Conservation (phyloP, 1,140 invertebrate genomes). For the Diachasmimorpha longicaudata region DNA sequence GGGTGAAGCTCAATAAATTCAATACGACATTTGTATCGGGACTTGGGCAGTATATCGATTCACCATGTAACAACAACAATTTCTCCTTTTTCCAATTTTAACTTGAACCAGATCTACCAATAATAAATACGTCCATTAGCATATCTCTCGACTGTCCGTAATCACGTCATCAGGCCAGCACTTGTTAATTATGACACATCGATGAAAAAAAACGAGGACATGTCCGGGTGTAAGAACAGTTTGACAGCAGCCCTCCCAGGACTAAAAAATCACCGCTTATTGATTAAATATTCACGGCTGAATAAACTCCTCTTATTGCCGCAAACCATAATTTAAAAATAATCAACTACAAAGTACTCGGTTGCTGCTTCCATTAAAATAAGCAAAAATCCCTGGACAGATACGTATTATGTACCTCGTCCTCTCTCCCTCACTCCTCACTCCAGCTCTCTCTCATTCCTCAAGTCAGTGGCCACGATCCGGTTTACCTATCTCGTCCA, state of each 20-base stretch:
- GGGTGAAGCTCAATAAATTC: not conserved
- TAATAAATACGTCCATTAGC: not conserved
- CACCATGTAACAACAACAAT: not conserved
- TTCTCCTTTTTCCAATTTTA: not conserved
- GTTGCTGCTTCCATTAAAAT: not conserved
- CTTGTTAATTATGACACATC: not conserved
- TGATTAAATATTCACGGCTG: not conserved
- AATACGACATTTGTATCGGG: not conserved
- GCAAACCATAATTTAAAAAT: not conserved
- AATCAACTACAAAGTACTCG: constrained; percentile 4
- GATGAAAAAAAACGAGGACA: not conserved
- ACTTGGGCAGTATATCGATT: no score
- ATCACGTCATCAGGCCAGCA: not conserved
- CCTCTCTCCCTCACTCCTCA: not conserved
- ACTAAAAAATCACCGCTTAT: not conserved
- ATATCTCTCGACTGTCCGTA: not conserved
- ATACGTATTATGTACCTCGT: not conserved
- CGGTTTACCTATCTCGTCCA: constrained; percentile 60
- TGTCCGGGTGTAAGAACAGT: not conserved
- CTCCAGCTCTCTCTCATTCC: constrained; percentile 49
- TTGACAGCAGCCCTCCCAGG: not conserved
- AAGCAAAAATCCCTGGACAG: not conserved
- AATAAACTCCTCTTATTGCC: not conserved
- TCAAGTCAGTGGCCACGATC: constrained; percentile 40
- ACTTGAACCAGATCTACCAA: not conserved